A percentile compares a stretch with the other conserved stretches of the same genome.
Evolutionary conservation across 53 echinoderm and acorn worm genomes (phyloP).

Genomic region (Luidia sarsii): DNA sequence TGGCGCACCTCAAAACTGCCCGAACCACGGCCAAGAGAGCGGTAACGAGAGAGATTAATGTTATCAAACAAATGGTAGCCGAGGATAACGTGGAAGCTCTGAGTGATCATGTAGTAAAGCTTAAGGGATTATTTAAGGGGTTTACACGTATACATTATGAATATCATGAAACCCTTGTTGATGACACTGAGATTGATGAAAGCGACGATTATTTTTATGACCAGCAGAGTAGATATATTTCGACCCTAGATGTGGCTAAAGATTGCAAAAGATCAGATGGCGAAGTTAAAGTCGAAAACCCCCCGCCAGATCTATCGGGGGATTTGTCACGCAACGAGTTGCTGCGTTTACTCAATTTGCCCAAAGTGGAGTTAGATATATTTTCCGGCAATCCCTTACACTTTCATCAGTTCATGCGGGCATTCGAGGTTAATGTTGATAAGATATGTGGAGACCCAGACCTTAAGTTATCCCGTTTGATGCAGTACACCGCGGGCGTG

Average conservation of each 20-base stretch:
- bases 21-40: conserved; percentile 40
- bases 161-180: conserved; percentile 42
- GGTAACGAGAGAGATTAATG: conserved; percentile 33
- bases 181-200: conserved; percentile 24
- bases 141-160: conserved; percentile 32
- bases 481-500: conserved; percentile 13
- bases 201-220: conserved; percentile 44
- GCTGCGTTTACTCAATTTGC: too few relatives aligned
- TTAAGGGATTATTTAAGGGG: conserved; percentile 23
- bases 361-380: conserved; percentile 13
- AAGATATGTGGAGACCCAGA: conserved; percentile 11
- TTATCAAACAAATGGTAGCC: conserved; percentile 21
- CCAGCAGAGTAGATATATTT: conserved; percentile 9
- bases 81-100: conserved; percentile 23
- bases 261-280: neutral
- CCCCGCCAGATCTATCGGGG: too few relatives aligned
- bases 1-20: conserved; percentile 28
- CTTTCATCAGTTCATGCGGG: neutral
- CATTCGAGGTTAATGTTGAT: conserved; percentile 24
- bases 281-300: too few relatives aligned
- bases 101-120: conserved; percentile 5
- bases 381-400: conserved; percentile 26
- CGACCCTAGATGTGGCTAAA: conserved; percentile 17
- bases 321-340: too few relatives aligned
- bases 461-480: conserved; percentile 15